Evolutionary conservation across 2,113 vertebrate genomes (phyloP).

Genomic region (Myrmophylax atrothorax): DNA sequence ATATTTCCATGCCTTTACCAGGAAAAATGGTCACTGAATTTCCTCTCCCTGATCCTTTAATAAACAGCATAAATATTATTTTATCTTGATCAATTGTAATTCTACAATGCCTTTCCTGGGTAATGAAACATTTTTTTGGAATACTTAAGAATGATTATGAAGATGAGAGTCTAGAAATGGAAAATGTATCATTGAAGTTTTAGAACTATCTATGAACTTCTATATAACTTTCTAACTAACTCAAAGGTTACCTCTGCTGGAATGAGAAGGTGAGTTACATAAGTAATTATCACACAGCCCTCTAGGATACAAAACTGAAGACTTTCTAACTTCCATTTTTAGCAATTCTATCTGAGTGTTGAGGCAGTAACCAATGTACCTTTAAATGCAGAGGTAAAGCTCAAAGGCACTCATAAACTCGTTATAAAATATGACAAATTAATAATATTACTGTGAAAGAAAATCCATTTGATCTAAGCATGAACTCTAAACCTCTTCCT

Average conservation of each 20-base stretch:
- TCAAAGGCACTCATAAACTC: conserved; percentile 47
- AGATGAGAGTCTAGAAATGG: background rate
- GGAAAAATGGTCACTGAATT: background rate
- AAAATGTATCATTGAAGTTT: background rate
- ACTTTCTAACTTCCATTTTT: conserved; percentile 54
- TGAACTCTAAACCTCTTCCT: background rate
- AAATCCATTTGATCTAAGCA: conserved; percentile 35
- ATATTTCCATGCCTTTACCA: background rate
- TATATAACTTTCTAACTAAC: conserved; percentile 45
- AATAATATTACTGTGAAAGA: background rate
- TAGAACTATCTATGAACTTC: conserved; percentile 46
- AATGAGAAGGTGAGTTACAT: conserved; percentile 56
- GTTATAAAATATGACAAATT: conserved; percentile 1
- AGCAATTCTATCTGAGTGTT: conserved; percentile 8
- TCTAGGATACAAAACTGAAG: conserved; percentile 59
- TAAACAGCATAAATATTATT: background rate
- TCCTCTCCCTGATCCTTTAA: background rate
- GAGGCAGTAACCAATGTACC: background rate
- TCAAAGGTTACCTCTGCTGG: conserved; percentile 11
- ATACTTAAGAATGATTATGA: background rate
- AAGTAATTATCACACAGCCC: conserved; percentile 49
- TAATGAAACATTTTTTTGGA: background rate
- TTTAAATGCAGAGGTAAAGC: conserved; percentile 46
- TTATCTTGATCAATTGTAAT: background rate
- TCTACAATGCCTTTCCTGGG: background rate